Percentiles rank a stretch among this genome's conserved stretches.
Evolutionary conservation across 2,797 vertebrate genomes (phyloP).

Genomic region (Gymnoscopelus microlampas): DNA sequence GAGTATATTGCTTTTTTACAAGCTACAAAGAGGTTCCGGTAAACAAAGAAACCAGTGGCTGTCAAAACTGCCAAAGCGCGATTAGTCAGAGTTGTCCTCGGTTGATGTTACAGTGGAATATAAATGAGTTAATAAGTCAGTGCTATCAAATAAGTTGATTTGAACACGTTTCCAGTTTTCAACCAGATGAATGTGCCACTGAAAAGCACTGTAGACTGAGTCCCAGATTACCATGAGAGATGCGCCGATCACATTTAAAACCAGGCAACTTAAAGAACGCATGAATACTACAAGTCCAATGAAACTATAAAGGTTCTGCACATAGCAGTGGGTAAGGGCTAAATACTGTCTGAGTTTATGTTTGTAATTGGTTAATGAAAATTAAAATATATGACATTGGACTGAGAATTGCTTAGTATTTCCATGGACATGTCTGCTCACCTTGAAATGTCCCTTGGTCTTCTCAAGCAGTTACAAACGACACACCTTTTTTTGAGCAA

Average conservation of each 20-base stretch:
- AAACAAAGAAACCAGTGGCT: not conserved
- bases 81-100: no score
- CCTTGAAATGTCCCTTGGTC: not conserved
- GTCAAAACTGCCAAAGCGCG: not conserved
- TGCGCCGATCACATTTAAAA: not conserved
- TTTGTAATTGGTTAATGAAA: slow-evolving; percentile 5
- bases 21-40: not conserved
- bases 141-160: not conserved
- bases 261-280: slow-evolving; percentile 2
- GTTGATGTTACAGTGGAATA: no score
- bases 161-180: not conserved
- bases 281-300: not conserved
- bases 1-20: slow-evolving; percentile 9
- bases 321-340: not conserved
- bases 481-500: slow-evolving; percentile 9
- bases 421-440: not conserved
- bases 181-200: not conserved
- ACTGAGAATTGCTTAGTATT: not conserved
- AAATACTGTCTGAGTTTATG: not conserved
- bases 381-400: not conserved
- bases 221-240: not conserved
- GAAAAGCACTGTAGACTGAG: not conserved
- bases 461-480: not conserved
- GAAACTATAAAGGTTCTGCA: not conserved
- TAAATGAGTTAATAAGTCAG: no score